A percentile compares a stretch with the other conserved stretches of the same genome.
Evolutionary conservation across 2,797 vertebrate genomes (phyloP).

Genomic region (Hippocampus kuda): DNA sequence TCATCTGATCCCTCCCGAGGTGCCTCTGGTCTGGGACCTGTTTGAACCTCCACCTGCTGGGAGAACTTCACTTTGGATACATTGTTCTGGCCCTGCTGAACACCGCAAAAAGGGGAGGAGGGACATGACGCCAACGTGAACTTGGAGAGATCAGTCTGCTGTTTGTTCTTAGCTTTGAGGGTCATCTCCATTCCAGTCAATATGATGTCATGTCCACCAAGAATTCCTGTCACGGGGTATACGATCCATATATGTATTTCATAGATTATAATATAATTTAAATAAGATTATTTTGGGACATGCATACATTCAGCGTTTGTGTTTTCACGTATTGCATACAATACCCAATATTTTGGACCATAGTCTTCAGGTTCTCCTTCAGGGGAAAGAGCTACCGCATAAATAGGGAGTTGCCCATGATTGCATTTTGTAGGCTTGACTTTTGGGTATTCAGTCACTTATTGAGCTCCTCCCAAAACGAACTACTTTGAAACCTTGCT

Average conservation of each 20-base stretch:
- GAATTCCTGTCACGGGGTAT: no score
- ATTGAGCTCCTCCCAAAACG: no score
- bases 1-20: slow-evolving; percentile 82
- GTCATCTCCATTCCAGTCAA: slow-evolving; percentile 53
- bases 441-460: no score
- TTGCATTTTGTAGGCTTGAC: not conserved
- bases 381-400: not conserved
- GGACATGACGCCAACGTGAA: slow-evolving; percentile 73
- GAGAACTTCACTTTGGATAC: slow-evolving; percentile 84
- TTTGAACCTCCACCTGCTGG: slow-evolving; percentile 96
- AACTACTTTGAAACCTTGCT: no score
- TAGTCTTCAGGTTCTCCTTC: no score
- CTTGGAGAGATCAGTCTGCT: slow-evolving; percentile 55
- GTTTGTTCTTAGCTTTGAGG: slow-evolving; percentile 62
- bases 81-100: slow-evolving; percentile 73
- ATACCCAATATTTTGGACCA: no score
- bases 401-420: not conserved
- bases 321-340: no score
- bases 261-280: no score
- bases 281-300: no score
- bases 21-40: slow-evolving; percentile 79
- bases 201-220: slow-evolving; percentile 20
- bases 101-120: slow-evolving; percentile 56
- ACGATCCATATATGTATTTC: no score
- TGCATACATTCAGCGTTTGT: no score